A percentile compares a stretch with the other conserved stretches of the same genome.
Conservation (phyloP, 2,797 vertebrate species). For the Neoniphon sammara region DNA sequence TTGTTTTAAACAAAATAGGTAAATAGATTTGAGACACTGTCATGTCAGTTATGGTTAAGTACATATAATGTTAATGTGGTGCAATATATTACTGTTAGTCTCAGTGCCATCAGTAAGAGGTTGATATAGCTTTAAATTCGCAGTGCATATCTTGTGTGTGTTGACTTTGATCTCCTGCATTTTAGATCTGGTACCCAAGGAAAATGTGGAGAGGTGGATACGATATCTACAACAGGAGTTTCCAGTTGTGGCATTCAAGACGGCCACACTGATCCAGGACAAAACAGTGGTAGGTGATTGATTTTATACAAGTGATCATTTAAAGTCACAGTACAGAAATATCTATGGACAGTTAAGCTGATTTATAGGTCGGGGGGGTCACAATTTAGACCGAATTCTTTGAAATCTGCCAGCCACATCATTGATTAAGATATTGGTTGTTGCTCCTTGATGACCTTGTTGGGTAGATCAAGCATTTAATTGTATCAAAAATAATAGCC, state of each 20-base stretch:
- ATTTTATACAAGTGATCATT: neutral
- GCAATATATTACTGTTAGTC: neutral
- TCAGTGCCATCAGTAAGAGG: too few relatives aligned
- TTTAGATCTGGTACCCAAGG: constrained; percentile 92
- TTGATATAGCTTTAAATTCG: neutral
- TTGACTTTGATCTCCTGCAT: constrained; percentile 1
- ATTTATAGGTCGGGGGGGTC: too few relatives aligned
- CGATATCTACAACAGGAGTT: constrained; percentile 87
- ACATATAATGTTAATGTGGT: neutral
- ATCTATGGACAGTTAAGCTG: too few relatives aligned
- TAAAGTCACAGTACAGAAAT: too few relatives aligned
- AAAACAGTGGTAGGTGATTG: constrained; percentile 82
- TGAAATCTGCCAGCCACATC: too few relatives aligned
- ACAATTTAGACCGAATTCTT: too few relatives aligned
- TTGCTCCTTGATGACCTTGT: too few relatives aligned
- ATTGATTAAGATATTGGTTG: too few relatives aligned
- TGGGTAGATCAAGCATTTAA: too few relatives aligned
- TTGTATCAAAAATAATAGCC: too few relatives aligned
- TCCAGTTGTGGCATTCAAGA: constrained; percentile 92
- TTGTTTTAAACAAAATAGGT: constrained; percentile 96
- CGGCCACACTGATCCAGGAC: constrained; percentile 82
- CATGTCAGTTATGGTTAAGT: neutral
- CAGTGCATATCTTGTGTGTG: neutral
- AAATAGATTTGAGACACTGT: neutral
- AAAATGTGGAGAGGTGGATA: constrained; percentile 90